Base-by-base conservation (phyloP, 2,797 vertebrate species). In the Gobio occitaniae region DNA sequence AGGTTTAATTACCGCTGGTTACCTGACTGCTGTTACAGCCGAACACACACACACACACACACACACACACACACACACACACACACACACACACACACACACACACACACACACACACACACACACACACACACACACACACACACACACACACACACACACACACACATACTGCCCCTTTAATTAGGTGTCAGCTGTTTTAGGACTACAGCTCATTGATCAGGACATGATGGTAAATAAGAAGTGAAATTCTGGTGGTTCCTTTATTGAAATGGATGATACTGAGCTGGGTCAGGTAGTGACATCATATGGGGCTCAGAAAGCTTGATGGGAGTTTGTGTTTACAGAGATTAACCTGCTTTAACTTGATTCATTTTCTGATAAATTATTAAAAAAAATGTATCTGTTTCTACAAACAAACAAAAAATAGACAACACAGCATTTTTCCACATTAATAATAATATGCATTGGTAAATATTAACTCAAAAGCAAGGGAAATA, bases 131-230 rank as follows among this genome's bases (percentile, higher is more conserved):
- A 82, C 75, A 32, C 32, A 85, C 88, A 91, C 85, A 82, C 83
- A 72, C 78, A 82, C 75, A 32, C 32, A 85, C 88, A 91, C 85
- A 82, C 83, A 72, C 78, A 82, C 75, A 32, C 32, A 85, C 88
- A 91, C 85, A 82, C 75, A 72, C 74, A 82, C 66, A 66, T 17
- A 61, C 90, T 90, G 90, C 89, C 90, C 91, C 89, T 78, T 88
- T 94, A 94, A 95, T 95, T 94, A 94, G 93, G 93, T 91, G 92
- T 95, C 94, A 94, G 93, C 92, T 94, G 92, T 94, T 95, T 93
- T 91, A 93, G 93, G 84, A 86, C 89, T 91, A 92, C 90, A 92
- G 92, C 90, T 93, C 94, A 95, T 96, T 95, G 95, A 95, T 95
- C 93, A 91, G 92, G 91, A 89, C 92, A 89, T 93, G 92, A 95